A percentile compares a stretch with the other conserved stretches of the same genome.
Conservation (phyloP, 2,113 vertebrate species). For the Myodes glareolus region DNA sequence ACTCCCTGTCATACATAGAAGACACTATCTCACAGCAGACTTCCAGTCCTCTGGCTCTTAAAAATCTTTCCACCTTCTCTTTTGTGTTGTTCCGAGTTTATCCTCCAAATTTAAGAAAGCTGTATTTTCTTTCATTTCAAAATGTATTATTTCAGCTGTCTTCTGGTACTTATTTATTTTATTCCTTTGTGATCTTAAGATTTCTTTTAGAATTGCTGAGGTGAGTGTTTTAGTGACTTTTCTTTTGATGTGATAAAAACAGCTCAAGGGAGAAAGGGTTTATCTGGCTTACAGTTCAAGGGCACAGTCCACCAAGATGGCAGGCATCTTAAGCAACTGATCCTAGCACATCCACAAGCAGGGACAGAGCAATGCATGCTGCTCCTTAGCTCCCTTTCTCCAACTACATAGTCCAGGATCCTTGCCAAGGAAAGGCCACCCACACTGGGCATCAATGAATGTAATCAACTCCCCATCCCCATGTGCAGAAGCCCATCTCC, state of each 20-base stretch:
- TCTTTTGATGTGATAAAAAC: neutral
- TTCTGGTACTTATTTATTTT: neutral
- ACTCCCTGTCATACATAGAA: neutral
- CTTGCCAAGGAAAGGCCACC: neutral
- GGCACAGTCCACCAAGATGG: neutral
- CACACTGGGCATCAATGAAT: neutral
- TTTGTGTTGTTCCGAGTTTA: neutral
- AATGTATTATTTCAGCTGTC: neutral
- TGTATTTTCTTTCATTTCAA: neutral
- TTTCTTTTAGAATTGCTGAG: neutral
- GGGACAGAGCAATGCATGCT: neutral
- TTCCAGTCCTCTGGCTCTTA: neutral
- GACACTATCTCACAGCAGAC: neutral
- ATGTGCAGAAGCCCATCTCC: neutral
- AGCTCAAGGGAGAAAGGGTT: neutral
- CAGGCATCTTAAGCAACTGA: neutral
- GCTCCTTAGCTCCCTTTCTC: neutral
- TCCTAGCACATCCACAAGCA: neutral
- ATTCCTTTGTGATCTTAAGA: neutral
- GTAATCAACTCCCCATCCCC: no score
- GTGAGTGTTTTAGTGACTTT: neutral
- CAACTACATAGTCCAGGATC: no score
- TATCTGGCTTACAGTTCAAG: neutral
- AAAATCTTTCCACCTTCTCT: neutral
- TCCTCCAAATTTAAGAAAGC: neutral